Evolutionary conservation across 2,888 invertebrate genomes (phyloP).

Genomic region (Cantharis rustica): DNA sequence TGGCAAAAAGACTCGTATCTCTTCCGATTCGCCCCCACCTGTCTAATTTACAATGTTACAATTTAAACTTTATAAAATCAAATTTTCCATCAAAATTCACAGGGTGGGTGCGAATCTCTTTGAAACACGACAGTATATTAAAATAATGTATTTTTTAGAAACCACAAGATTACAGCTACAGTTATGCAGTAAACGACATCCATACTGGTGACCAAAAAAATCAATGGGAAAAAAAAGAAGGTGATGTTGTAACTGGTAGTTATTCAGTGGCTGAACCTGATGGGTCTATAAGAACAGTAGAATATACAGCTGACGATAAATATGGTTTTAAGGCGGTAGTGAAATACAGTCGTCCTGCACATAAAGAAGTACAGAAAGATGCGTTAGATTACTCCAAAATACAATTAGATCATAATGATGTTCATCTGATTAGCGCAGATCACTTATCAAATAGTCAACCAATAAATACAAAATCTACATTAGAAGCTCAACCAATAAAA

Average conservation of each 20-base stretch:
- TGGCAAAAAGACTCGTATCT: no score
- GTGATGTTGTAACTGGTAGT: constrained; percentile 65
- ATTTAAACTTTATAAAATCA: no score
- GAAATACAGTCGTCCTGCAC: constrained; percentile 59
- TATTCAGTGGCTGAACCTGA: constrained; percentile 73
- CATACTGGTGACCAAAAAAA: constrained; percentile 66
- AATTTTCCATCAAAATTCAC: no score
- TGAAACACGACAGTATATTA: no score
- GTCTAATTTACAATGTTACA: no score
- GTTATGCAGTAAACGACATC: constrained; percentile 67
- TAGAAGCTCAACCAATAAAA: neutral
- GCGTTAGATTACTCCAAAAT: neutral
- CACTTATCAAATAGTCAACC: neutral
- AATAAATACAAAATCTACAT: neutral
- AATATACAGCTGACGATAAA: constrained; percentile 64
- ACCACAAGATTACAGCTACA: constrained; percentile 64
- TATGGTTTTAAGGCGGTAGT: constrained; percentile 64
- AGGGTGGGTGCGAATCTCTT: no score
- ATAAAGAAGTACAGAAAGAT: constrained; percentile 42
- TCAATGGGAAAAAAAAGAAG: constrained; percentile 67
- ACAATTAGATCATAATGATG: neutral
- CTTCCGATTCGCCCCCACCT: no score
- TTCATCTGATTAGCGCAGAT: neutral
- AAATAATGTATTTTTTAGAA: no score
- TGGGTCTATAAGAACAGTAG: constrained; percentile 65